These are phyloP conservation scores for Zaprionus vittiger DNA, from an alignment of 1,140 invertebrate species.

Conservation along the genomic window DNA sequence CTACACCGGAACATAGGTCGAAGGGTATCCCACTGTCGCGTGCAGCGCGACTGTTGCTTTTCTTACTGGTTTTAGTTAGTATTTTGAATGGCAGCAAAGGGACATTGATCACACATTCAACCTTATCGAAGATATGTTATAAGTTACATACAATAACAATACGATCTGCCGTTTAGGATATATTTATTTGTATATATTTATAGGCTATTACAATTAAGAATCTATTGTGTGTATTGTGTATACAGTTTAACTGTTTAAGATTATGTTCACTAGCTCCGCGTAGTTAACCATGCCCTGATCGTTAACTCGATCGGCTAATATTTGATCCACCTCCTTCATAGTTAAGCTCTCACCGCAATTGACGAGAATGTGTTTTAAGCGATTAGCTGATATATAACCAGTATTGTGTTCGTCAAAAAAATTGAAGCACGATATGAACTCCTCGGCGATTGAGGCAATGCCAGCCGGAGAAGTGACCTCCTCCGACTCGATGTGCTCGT, in stretches of 20 bases:
- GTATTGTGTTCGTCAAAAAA: constrained; percentile 97
- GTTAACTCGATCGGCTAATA: constrained; percentile 96
- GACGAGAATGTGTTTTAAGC: constrained; percentile 97
- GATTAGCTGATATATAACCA: constrained; percentile 94
- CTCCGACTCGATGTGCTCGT: constrained; percentile 27
- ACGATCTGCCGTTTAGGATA: background rate
- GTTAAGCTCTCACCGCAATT: constrained; percentile 94
- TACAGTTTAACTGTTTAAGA: constrained; percentile 27
- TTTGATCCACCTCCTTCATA: constrained; percentile 96
- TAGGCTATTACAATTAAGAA: background rate
- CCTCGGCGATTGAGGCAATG: constrained; percentile 18
- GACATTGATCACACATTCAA: too few relatives aligned
- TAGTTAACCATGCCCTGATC: constrained; percentile 95
- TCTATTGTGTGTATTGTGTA: constrained; percentile 31
- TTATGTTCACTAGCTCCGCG: constrained; percentile 85
- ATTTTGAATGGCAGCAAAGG: too few relatives aligned
- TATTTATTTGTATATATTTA: background rate
- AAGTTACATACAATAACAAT: too few relatives aligned
- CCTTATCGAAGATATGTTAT: too few relatives aligned
- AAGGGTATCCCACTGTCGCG: too few relatives aligned
- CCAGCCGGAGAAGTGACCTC: background rate
- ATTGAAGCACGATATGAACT: constrained; percentile 84
- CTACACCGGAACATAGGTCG: too few relatives aligned
- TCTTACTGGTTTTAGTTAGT: too few relatives aligned
- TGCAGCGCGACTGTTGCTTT: too few relatives aligned